phyloP scores from a whole-genome alignment of 2,113 vertebrate genomes.

The Brachypteracias leptosomus region DNA sequence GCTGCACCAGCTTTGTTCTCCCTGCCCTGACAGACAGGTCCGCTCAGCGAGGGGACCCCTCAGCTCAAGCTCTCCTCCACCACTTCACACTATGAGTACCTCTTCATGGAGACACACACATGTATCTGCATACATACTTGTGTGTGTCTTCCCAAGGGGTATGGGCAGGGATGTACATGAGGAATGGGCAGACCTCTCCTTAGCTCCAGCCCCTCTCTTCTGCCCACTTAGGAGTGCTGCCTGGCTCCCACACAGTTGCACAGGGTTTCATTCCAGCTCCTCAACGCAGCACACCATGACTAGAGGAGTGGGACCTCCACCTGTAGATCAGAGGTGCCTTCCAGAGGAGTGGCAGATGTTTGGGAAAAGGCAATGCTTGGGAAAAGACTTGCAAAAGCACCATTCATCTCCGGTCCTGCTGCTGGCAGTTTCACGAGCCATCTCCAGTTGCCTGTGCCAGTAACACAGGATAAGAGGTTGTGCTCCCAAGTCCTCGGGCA shows the following conservation, averaged over 20 bases:
- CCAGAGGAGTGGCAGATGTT: background rate
- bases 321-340: background rate
- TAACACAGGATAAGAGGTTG: rapidly evolving
- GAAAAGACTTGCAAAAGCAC: background rate
- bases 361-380: background rate
- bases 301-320: background rate
- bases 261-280: background rate
- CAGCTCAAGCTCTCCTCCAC: background rate
- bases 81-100: background rate
- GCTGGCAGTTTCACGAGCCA: background rate
- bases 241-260: too few relatives aligned
- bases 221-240: background rate
- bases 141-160: rapidly evolving
- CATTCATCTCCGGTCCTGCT: background rate
- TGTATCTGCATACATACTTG: background rate
- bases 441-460: background rate
- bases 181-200: background rate
- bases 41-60: background rate
- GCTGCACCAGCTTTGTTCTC: background rate
- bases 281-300: rapidly evolving
- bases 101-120: rapidly evolving
- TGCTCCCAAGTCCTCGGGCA: background rate
- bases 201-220: background rate
- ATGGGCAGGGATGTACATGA: rapidly evolving
- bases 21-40: background rate